phyloP scores from a whole-genome alignment of 2,797 vertebrate genomes.

The Cyprinodon diabolis region DNA sequence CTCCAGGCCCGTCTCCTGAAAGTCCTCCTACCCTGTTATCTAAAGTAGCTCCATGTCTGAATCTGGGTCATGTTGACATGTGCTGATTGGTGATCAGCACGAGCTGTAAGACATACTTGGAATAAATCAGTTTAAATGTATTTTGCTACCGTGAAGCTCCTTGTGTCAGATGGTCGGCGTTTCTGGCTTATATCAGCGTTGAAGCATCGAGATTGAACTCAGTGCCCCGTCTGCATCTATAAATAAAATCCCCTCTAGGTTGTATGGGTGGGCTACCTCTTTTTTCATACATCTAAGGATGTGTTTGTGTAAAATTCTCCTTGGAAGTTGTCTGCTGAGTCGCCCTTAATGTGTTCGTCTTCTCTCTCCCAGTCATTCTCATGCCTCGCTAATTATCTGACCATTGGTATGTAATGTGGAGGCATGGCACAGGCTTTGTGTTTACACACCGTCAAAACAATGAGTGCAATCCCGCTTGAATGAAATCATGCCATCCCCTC shows the following conservation, averaged over 20 bases:
- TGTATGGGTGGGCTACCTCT: slow-evolving; percentile 18
- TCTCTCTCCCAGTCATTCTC: slow-evolving; percentile 34
- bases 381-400: slow-evolving; percentile 37
- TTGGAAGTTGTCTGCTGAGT: slow-evolving; percentile 23
- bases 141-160: slow-evolving; percentile 26
- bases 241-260: slow-evolving; percentile 58
- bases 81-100: slow-evolving; percentile 42
- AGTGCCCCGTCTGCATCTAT: slow-evolving; percentile 61
- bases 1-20: slow-evolving; percentile 39
- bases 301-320: slow-evolving; percentile 26
- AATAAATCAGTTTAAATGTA: slow-evolving; percentile 37
- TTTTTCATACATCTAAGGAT: slow-evolving; percentile 30
- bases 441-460: slow-evolving; percentile 75
- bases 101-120: slow-evolving; percentile 31
- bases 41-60: slow-evolving; percentile 37
- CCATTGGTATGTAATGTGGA: slow-evolving; percentile 53
- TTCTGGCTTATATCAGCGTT: slow-evolving; percentile 62
- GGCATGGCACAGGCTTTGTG: slow-evolving; percentile 60
- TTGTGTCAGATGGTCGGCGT: slow-evolving; percentile 39
- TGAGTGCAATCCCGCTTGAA: slow-evolving; percentile 71
- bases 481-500: slow-evolving; percentile 41
- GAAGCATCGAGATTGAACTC: slow-evolving; percentile 61
- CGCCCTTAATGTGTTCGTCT: slow-evolving; percentile 37
- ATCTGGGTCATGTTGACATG: slow-evolving; percentile 50
- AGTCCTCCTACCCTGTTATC: slow-evolving; percentile 38